Conservation (phyloP, 2,113 vertebrate species). For the Cottus gobio region DNA sequence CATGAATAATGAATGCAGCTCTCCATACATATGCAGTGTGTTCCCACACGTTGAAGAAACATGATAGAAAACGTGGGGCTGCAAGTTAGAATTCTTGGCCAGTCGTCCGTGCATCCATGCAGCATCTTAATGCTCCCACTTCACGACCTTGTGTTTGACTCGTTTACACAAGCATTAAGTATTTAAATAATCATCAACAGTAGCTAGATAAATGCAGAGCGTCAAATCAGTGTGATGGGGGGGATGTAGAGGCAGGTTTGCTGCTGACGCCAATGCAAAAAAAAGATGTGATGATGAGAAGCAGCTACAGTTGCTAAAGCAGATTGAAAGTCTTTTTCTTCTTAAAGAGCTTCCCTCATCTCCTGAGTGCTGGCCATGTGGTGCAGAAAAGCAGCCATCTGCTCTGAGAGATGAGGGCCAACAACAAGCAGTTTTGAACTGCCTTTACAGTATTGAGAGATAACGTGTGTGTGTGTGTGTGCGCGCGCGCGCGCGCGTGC, state of each 20-base stretch:
- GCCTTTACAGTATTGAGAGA: conserved; percentile 45
- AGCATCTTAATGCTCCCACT: conserved; percentile 65
- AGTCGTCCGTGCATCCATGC: conserved; percentile 21
- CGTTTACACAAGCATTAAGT: conserved; percentile 52
- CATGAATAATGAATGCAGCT: conserved; percentile 73
- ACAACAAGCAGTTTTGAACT: conserved; percentile 47
- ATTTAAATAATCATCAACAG: conserved; percentile 65
- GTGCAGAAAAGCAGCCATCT: conserved; percentile 77
- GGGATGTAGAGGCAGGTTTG: conserved; percentile 10
- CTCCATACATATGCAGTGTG: conserved; percentile 64
- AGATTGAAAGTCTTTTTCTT: conserved; percentile 80
- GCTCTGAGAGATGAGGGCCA: conserved; percentile 71
- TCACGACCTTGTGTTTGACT: conserved; percentile 60
- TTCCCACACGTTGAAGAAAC: conserved; percentile 48
- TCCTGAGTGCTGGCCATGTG: conserved; percentile 74
- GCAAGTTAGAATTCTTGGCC: conserved; percentile 34
- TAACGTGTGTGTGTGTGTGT: conserved; percentile 10
- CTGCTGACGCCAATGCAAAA: conserved; percentile 31
- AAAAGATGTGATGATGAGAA: conserved; percentile 49
- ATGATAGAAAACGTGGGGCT: conserved; percentile 28
- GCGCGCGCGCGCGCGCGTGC: neutral
- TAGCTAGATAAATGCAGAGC: conserved; percentile 18
- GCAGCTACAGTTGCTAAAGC: conserved; percentile 69
- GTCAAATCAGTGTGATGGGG: neutral
- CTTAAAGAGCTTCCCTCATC: conserved; percentile 74